Evolutionary conservation across 1,140 invertebrate species (phyloP), one percentile per base, ranked within the genome.

Genomic region (Sitophilus oryzae): DNA sequence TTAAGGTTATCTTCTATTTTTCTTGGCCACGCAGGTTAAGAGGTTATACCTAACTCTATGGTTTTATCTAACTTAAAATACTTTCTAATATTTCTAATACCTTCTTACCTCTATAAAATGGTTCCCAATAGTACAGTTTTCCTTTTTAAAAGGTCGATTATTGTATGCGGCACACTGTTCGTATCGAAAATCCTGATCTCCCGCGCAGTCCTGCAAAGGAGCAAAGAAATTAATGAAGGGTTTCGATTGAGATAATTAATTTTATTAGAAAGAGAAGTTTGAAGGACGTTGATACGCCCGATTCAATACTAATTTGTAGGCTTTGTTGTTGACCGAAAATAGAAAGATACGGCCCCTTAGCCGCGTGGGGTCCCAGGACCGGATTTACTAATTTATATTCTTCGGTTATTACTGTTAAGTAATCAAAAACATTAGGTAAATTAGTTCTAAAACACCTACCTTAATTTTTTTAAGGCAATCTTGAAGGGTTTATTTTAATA

Each of bases 161-260:
- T 95, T 89, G 73, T 88, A 95, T 49, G 82, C 77, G 11, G 87
- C 79, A 67, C 92, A 94, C 74, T 96, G 92, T 67, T 84, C 78
- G 41, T 79, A 77, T 59, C 89, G 77, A 70, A 91, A 88, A 71
- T 90, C 88, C 54, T 73, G 68, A 52, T 75, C 75, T 52, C 73
- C 64, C 0, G 79, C 76, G 69, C 86, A 89, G 51, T 78, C 73
- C 80, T 86, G 70, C 59, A 74, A 71, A 38, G 58, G 58, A 62
- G 53, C 44, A 47, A 52, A 46, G 42, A 56, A 57, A 46, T 51
- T 57, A 57, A 57, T 57, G 55, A 52, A 57, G 36, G 19, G 38
- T 34, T 46, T 40, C 20, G 53, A 56, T 56, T 56, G 11, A 5
- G 25, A 30, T 30, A 61, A 51, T 48, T 54, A 56, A 52, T 58